Percentiles rank a stretch among this genome's conserved stretches.
These are phyloP conservation scores for Balaeniceps rex DNA, from an alignment of 2,113 vertebrate genomes.

Conservation along the genomic window DNA sequence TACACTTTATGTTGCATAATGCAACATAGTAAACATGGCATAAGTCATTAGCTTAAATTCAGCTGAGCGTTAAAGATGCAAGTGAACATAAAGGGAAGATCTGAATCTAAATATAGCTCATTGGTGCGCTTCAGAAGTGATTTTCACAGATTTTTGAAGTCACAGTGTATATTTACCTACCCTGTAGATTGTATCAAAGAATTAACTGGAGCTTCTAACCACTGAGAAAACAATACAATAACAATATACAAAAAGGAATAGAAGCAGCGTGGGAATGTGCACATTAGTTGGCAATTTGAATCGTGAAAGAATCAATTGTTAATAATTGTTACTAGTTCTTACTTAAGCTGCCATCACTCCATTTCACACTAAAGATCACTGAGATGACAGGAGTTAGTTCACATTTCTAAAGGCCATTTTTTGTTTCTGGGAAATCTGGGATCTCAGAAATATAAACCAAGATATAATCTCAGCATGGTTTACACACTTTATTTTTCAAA, in stretches of 20 bases:
- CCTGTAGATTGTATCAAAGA: too few relatives aligned
- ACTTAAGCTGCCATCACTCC: not conserved
- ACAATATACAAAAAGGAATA: not conserved
- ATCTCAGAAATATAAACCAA: not conserved
- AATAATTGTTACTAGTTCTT: not conserved
- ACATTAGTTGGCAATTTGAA: not conserved
- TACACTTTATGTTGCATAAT: not conserved
- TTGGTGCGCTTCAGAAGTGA: not conserved
- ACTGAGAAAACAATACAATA: not conserved
- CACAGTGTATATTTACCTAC: not conserved
- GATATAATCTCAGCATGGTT: not conserved
- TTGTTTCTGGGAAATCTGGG: not conserved
- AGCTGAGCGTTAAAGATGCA: not conserved
- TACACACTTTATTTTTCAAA: not conserved
- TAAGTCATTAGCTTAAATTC: not conserved
- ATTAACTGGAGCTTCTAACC: not conserved
- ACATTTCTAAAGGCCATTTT: not conserved
- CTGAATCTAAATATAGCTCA: not conserved
- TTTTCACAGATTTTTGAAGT: not conserved
- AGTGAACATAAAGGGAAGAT: not conserved
- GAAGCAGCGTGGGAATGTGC: not conserved
- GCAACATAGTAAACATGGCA: not conserved
- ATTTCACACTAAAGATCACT: not conserved
- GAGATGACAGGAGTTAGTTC: not conserved
- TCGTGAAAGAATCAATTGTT: not conserved